Evolutionary conservation across 2,113 vertebrate species (phyloP), one percentile per base, ranked within the genome.

Genomic region (Lagopus leucura): DNA sequence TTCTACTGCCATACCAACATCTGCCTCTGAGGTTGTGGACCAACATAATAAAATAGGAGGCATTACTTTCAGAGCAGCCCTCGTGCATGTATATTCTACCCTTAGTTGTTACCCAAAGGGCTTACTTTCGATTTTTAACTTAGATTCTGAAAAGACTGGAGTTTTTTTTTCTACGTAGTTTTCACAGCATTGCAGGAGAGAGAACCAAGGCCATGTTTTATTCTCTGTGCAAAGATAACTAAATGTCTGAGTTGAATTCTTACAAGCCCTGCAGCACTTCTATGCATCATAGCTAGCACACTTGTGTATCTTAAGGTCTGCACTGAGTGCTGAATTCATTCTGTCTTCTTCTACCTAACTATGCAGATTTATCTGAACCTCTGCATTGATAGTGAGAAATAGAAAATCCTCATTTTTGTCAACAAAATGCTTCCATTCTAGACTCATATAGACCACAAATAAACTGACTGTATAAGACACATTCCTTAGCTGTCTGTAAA

Each of bases 141-240:
- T 38, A 80, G 57, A 76, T 73, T 30, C 40, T 75, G 55, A 42
- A 76, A 91, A 82, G 9, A 40, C 28, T 57, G 1, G 32, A 2
- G 38, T 38, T 4, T 27, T 89, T 82, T 69, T 64, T 82, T 76
- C 66, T 69, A 36, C 8, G 3, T n/a, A 73, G 6, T 73, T 69
- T 76, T 76, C n/a, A 30, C 28, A 36, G 11, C 34, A 36, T 84
- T 79, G 61, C 27, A 65, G 45, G 11, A 88, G 55, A 70, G 21
- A 74, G 28, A 82, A 85, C 54, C 38, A 88, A 76, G 55, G 28
- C 42, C 5, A 8, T 72, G 69, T 77, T 92, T 82, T 82, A 45
- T 76, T 73, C 82, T 87, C 64, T 76, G n/a, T 91, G 60, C 75
- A 88, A 91, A 87, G 78, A 66, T 54, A 93, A 79, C 73, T 75